A percentile compares a stretch with the other conserved stretches of the same genome.
Evolutionary conservation across 2,113 vertebrate species (phyloP).

Genomic region (Amblyopsis rosae): DNA sequence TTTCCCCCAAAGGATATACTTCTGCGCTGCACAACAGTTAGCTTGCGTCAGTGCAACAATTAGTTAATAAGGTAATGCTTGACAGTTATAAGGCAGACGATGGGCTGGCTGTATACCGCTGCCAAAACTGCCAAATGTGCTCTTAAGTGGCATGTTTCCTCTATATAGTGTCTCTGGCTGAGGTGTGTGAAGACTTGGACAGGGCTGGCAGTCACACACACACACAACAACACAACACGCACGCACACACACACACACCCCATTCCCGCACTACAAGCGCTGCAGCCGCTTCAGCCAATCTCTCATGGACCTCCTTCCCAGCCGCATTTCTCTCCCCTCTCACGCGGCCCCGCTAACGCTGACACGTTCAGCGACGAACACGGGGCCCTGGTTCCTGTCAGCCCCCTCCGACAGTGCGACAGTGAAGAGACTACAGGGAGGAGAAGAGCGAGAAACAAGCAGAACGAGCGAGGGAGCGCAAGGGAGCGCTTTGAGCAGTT

Average conservation of each 20-base stretch:
- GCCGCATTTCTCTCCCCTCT: not conserved
- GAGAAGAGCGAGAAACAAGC: not conserved
- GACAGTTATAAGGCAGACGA: too few relatives aligned
- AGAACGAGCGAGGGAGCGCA: not conserved
- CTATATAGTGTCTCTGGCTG: too few relatives aligned
- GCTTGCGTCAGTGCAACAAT: too few relatives aligned
- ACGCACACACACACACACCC: conserved; percentile 14
- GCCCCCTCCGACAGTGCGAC: conserved; percentile 17
- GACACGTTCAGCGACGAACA: conserved; percentile 41
- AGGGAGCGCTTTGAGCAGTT: conserved; percentile 22
- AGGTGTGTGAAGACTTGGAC: not conserved
- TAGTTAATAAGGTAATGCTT: too few relatives aligned
- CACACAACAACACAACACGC: not conserved
- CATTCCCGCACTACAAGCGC: conserved; percentile 37
- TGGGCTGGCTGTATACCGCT: too few relatives aligned
- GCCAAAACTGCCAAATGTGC: too few relatives aligned
- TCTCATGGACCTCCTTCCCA: conserved; percentile 56
- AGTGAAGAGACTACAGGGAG: conserved; percentile 7
- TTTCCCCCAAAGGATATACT: too few relatives aligned
- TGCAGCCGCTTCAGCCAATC: conserved; percentile 50
- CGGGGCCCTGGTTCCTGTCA: conserved; percentile 34
- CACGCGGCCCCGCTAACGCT: conserved; percentile 27
- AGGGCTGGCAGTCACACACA: not conserved
- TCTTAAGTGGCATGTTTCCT: too few relatives aligned
- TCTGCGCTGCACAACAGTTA: too few relatives aligned